Evolutionary conservation across 2,797 vertebrate genomes (phyloP).

Genomic region (Gambelia wislizenii): DNA sequence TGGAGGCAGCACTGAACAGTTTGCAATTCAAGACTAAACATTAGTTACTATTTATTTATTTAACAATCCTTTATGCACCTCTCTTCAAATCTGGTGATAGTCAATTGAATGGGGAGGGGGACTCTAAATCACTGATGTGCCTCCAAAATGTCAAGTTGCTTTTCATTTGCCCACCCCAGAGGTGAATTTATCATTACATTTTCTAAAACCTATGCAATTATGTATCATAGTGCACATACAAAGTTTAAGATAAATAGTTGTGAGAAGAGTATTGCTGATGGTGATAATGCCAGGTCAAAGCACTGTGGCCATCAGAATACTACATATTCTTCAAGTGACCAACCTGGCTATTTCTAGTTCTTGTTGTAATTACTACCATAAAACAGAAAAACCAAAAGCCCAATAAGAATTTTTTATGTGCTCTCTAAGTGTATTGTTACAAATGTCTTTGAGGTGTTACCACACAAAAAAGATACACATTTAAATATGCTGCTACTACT

Average conservation of each 20-base stretch:
- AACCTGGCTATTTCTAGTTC: background rate
- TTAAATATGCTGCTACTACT: conserved; percentile 73
- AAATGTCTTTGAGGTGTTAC: conserved; percentile 26
- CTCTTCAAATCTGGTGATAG: conserved; percentile 36
- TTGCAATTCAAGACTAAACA: background rate
- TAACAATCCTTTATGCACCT: conserved; percentile 24
- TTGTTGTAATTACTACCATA: background rate
- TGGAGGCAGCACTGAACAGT: background rate
- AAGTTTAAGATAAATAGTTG: conserved; percentile 49
- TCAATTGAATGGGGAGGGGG: background rate
- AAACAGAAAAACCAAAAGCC: conserved; percentile 19
- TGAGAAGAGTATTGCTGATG: conserved; percentile 45
- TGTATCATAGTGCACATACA: conserved; percentile 67
- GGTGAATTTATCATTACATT: conserved; percentile 50
- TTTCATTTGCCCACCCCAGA: conserved; percentile 35
- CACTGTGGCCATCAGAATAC: background rate
- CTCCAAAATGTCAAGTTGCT: conserved; percentile 27
- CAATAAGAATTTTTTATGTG: conserved; percentile 14
- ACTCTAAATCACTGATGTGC: conserved; percentile 50
- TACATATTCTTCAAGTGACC: conserved; percentile 25
- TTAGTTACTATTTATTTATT: conserved; percentile 50
- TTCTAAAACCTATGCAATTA: conserved; percentile 67
- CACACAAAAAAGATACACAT: conserved; percentile 20
- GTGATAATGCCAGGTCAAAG: conserved; percentile 36
- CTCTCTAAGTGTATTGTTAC: conserved; percentile 10